These are phyloP conservation scores for Lapara coniferarum DNA, from an alignment of 2,888 invertebrate species.

Conservation along the genomic window DNA sequence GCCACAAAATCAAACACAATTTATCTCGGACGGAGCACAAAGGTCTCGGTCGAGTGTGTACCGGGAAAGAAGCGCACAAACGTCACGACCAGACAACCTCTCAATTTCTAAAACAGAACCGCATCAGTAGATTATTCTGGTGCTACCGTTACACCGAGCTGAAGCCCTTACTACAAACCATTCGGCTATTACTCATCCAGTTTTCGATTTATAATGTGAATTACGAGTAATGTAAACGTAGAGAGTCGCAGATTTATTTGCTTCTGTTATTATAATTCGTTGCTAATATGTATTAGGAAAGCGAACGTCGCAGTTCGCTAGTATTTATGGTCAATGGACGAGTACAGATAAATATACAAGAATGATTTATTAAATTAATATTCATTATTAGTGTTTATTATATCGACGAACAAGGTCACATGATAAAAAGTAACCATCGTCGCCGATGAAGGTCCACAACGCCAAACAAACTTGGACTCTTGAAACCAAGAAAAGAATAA, in stretches of 20 bases:
- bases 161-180: conserved; percentile 50
- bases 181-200: conserved; percentile 29
- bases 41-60: conserved; percentile 39
- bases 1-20: conserved; percentile 39
- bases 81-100: conserved; percentile 73
- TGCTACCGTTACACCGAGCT: conserved; percentile 74
- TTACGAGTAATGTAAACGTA: conserved; percentile 12
- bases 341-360: too few relatives aligned
- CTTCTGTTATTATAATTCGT: neutral
- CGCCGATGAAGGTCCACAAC: too few relatives aligned
- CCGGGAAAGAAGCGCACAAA: conserved; percentile 61
- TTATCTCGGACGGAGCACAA: conserved; percentile 34
- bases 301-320: neutral
- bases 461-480: too few relatives aligned
- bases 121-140: conserved; percentile 72
- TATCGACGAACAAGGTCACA: too few relatives aligned
- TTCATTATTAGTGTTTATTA: too few relatives aligned
- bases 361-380: too few relatives aligned
- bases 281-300: neutral
- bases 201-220: conserved; percentile 12
- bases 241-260: conserved; percentile 5
- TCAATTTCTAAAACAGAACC: conserved; percentile 80
- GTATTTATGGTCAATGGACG: neutral
- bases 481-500: too few relatives aligned
- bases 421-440: too few relatives aligned